Evolutionary conservation across 2,888 invertebrate species (phyloP), one percentile per base, ranked within the genome.

Genomic region (Iphiclides podalirius): DNA sequence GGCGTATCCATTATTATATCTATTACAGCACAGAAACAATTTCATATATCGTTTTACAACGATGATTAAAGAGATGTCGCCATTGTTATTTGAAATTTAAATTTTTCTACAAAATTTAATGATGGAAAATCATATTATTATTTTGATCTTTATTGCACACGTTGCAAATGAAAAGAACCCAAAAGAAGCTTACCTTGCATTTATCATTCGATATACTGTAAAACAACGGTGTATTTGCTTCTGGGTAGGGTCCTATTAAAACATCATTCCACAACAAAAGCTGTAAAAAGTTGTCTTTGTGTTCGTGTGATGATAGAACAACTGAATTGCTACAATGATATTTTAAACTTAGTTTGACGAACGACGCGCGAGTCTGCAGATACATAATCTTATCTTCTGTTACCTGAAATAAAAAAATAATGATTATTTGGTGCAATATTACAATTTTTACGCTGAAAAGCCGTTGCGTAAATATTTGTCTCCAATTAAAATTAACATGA

Each of bases 221-320:
- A 28, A 16, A 39, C 1, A 49, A 11, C 11, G 49, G 44, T 13
- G 49, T 37, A 8, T 11, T 26, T 2, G 23, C 26, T 34, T 11
- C 39, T 0, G 49, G 34, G 6, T 49, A 34, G 1, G 44, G 44
- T 11, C 39, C 49, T 33, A 49, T 39, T 6, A 44, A 14, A 8
- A 44, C 44, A 35, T 49, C 49, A 26, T 49, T 49, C 49, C 49
- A 49, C 28, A 43, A 16, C 7, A 49, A 11, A 2, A 49, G 7
- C 4, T 39, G 33, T 20, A 49, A 11, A n/a, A 35, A n/a, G 8
- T 26, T 26, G 9, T 26, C 26, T 4, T n/a, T 23, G 8, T 26
- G 17, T 28, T 44, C 13, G n/a, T n/a, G n/a, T n/a, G n/a, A n/a
- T 1, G 39, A n/a, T 13, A 44, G 13, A 15, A 49, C 39, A 14